Percentiles rank a stretch among this genome's conserved stretches.
Evolutionary conservation across 2,888 invertebrate species (phyloP).

Genomic region (Archips xylosteana): DNA sequence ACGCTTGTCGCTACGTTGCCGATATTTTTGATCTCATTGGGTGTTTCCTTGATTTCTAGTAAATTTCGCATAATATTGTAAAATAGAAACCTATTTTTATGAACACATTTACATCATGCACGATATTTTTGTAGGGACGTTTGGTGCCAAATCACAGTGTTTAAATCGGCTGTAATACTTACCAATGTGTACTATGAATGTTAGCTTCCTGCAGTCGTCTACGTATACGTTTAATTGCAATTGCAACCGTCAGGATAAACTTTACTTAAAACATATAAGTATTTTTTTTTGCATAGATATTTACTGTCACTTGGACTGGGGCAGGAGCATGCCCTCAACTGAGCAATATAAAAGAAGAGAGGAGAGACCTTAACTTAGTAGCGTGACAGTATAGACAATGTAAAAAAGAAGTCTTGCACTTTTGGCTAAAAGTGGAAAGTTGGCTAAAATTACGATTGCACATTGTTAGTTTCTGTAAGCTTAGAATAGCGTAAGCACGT

Average conservation of each 20-base stretch:
- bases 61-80: not conserved
- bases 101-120: conserved; percentile 10
- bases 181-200: not conserved
- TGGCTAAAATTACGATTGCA: conserved; percentile 5
- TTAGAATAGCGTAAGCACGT: conserved; percentile 1
- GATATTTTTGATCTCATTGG: not conserved
- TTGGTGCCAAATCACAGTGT: conserved; percentile 18
- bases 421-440: no score
- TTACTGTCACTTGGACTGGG: no score
- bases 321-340: no score
- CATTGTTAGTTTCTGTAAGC: not conserved
- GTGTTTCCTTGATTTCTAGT: not conserved
- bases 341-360: no score
- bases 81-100: not conserved
- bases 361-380: not conserved
- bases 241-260: no score
- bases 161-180: not conserved
- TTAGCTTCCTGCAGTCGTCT: not conserved
- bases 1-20: not conserved
- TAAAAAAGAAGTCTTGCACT: not conserved
- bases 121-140: conserved; percentile 11
- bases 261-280: no score
- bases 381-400: not conserved
- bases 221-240: no score
- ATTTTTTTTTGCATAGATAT: no score